A percentile compares a stretch with the other conserved stretches of the same genome.
Conservation (phyloP, 1,140 invertebrate genomes). For the Trachelipus rathkii region DNA sequence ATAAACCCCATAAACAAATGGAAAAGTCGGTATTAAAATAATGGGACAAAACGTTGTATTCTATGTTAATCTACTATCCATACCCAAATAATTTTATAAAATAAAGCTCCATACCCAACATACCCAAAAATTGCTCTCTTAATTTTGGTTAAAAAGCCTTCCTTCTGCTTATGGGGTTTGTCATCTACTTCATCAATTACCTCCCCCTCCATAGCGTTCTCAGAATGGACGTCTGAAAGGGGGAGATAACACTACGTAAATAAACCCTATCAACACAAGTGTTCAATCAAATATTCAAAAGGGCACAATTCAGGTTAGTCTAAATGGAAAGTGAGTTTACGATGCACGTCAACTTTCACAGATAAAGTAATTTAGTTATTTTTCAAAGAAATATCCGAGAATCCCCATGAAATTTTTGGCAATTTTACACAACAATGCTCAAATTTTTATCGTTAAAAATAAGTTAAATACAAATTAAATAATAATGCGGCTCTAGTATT, state of each 20-base stretch:
- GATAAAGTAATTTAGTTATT: not conserved
- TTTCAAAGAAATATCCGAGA: not conserved
- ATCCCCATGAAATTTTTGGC: not conserved
- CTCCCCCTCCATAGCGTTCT: not conserved
- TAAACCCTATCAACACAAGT: not conserved
- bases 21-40: not conserved
- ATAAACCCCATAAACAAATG: not conserved
- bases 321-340: not conserved
- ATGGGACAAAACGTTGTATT: not conserved
- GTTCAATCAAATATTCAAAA: not conserved
- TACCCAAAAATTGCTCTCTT: not conserved
- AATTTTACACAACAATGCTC: not conserved
- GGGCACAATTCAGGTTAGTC: not conserved
- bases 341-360: not conserved
- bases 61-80: not conserved
- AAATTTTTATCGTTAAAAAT: too few relatives aligned
- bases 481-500: too few relatives aligned
- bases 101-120: not conserved
- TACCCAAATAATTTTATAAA: not conserved
- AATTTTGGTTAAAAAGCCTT: not conserved
- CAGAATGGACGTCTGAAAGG: not conserved
- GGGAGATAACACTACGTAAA: not conserved
- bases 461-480: too few relatives aligned
- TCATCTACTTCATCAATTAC: not conserved
- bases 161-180: not conserved